phyloP scores from a whole-genome alignment of 2,888 invertebrate species.

The Lampropteryx suffumata region DNA sequence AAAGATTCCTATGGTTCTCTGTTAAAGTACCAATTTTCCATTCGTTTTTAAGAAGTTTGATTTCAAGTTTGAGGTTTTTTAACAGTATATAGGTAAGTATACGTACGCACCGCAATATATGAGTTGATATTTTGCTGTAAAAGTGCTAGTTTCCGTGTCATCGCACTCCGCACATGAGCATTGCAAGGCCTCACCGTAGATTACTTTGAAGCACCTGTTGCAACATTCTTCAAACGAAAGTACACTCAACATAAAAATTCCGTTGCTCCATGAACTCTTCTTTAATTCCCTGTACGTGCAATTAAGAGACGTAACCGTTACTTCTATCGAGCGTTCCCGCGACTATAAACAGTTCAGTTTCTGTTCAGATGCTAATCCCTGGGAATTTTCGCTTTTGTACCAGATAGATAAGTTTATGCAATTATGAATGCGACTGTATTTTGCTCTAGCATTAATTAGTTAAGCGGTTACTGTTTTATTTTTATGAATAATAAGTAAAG shows the following conservation, averaged over 20 bases:
- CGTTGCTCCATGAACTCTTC: slow-evolving; percentile 38
- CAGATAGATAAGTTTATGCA: slow-evolving; percentile 39
- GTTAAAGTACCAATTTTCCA: too few species aligned
- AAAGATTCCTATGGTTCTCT: too few species aligned
- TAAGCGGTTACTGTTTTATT: neutral
- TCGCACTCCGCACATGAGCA: slow-evolving; percentile 4
- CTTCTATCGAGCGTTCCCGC: slow-evolving; percentile 53
- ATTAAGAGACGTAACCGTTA: slow-evolving; percentile 50
- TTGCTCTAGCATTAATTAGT: slow-evolving; percentile 8
- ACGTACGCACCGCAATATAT: neutral
- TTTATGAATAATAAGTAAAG: too few species aligned
- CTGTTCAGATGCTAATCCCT: slow-evolving; percentile 50
- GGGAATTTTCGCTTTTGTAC: slow-evolving; percentile 51
- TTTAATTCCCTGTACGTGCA: slow-evolving; percentile 41
- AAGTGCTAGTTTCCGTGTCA: slow-evolving; percentile 6
- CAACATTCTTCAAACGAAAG: slow-evolving; percentile 18
- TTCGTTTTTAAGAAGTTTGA: too few species aligned
- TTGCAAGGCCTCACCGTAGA: neutral
- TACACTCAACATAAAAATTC: slow-evolving; percentile 31
- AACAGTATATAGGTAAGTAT: too few species aligned
- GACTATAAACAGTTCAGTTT: slow-evolving; percentile 44
- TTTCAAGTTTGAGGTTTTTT: too few species aligned
- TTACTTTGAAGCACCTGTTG: slow-evolving; percentile 3
- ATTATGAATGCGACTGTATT: slow-evolving; percentile 23
- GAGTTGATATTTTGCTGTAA: slow-evolving; percentile 1